A percentile compares a stretch with the other conserved stretches of the same genome.
Evolutionary conservation across 2,888 invertebrate genomes (phyloP).

Genomic region (Callosobruchus maculatus): DNA sequence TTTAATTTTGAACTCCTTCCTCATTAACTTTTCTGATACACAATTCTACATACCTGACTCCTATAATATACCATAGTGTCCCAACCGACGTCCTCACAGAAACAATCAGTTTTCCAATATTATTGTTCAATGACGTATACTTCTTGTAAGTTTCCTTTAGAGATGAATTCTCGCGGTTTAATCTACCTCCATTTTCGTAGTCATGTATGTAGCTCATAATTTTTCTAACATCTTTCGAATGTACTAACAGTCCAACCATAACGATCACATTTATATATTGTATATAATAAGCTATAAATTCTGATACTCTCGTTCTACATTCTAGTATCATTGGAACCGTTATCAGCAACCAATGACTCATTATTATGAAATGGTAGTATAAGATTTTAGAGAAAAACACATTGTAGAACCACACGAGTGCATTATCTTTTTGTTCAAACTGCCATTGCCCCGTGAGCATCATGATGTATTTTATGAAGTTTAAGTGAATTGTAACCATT

Average conservation of each 20-base stretch:
- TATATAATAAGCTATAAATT: neutral
- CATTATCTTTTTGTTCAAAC: neutral
- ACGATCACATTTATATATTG: conserved; percentile 1
- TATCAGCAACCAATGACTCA: neutral
- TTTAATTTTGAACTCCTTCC: too few relatives aligned
- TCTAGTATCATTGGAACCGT: neutral
- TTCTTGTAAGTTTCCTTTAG: neutral
- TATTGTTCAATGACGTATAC: neutral
- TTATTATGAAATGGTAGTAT: neutral
- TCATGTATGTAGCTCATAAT: neutral
- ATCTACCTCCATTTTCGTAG: neutral
- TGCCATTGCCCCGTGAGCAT: neutral
- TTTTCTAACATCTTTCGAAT: neutral
- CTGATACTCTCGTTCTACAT: neutral
- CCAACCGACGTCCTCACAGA: neutral
- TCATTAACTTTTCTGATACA: too few relatives aligned
- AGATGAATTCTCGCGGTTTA: neutral
- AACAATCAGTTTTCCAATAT: neutral
- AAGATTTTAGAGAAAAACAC: neutral
- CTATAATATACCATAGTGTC: neutral
- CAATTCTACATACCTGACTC: neutral
- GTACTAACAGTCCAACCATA: neutral
- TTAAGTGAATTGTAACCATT: neutral
- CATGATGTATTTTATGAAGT: neutral
- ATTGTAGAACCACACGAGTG: neutral